A percentile compares a stretch with the other conserved stretches of the same genome.
phyloP scores from a whole-genome alignment of 2,797 vertebrate genomes.

The Cyprinella venusta region DNA sequence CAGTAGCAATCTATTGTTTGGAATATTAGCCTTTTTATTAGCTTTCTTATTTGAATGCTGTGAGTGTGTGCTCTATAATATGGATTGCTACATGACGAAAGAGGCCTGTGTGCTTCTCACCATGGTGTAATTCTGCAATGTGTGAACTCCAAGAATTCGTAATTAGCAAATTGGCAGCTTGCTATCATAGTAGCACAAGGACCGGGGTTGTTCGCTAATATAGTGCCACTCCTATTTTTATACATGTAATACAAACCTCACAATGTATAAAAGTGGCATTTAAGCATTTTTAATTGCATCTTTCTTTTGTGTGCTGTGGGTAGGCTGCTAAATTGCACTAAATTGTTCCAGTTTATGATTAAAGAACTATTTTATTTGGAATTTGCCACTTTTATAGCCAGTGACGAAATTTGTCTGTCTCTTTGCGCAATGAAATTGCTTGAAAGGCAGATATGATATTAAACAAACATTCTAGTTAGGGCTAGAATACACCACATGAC shows the following conservation, averaged over 20 bases:
- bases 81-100: not conserved
- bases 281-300: constrained; percentile 51
- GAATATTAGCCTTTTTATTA: not conserved
- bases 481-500: not conserved
- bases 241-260: constrained; percentile 52
- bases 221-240: constrained; percentile 65
- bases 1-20: not conserved
- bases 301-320: constrained; percentile 20
- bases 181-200: constrained; percentile 48
- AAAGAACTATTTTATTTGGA: constrained; percentile 20
- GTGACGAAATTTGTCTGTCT: constrained; percentile 9
- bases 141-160: constrained; percentile 23
- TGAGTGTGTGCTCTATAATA: not conserved
- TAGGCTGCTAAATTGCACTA: constrained; percentile 35
- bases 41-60: not conserved
- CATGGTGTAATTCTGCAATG: constrained; percentile 7
- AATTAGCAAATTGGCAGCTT: constrained; percentile 24
- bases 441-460: constrained; percentile 1
- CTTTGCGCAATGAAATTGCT: not conserved
- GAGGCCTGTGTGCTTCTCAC: not conserved
- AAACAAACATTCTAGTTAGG: not conserved
- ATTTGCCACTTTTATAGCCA: constrained; percentile 8
- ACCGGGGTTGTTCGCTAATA: constrained; percentile 56
- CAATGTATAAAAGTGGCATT: constrained; percentile 39
- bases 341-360: constrained; percentile 19